Base-by-base conservation (phyloP, 1,140 invertebrate species). In the Lysiphlebus fabarum region DNA sequence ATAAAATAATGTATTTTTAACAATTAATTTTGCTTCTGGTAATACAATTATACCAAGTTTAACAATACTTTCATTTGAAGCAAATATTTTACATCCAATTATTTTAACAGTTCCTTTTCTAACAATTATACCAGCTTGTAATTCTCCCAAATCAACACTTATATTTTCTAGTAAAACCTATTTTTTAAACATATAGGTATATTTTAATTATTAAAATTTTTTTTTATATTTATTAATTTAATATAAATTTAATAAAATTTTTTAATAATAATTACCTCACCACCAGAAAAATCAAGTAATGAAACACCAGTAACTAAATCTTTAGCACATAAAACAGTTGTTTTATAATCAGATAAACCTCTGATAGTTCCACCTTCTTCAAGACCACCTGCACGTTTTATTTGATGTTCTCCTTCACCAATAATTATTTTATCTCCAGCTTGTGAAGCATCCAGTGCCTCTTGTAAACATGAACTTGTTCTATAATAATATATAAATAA, bases 281-380 rank as follows among this genome's bases (percentile, higher is more conserved):
- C 69, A 6, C 71, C 74, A 34, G 71, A 75, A 64, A 80, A 76
- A 56, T 80, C 76, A 7, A 80, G 65, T 6, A 80, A 59, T 1
- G 72, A 74, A 10, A 71, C 69, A 38, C 70, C 66, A 45, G 63
- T 66, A 57, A 71, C 66, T n/a, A 63, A 71, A 55, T 77, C 73
- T 36, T 62, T 65, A 14, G 71, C 71, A 59, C 42, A 64, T 14
- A 80, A 50, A 47, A 75, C 55, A 4, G 68, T 76, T 2, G 58
- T 34, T 7, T 73, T 62, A 26, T 37, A 7, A n/a, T 56, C 58
- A 26, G 62, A 44, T 41, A 82, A 70, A 33, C 82, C 80, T 66
- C 65, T 80, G 17, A 84, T 69, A 26, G 58, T 69, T 11, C 80
- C 80, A n/a, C 80, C 81, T 62, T 79, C 74, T 67, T 82, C 75